phyloP scores from a whole-genome alignment of 2,113 vertebrate genomes.

The Rattus norvegicus region DNA sequence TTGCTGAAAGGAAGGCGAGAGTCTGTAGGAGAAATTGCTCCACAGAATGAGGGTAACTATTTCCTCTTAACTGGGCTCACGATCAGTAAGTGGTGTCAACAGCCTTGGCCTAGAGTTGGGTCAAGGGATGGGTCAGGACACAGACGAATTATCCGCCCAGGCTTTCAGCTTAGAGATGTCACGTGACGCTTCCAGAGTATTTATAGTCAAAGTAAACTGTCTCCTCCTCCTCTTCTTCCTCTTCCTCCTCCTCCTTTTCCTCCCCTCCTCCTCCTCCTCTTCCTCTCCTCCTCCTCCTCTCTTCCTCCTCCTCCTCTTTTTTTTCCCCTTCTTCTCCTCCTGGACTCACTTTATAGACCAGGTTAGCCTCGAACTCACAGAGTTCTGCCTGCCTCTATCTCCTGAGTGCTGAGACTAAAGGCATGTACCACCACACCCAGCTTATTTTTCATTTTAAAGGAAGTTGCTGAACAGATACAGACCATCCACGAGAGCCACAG shows the following conservation, averaged over 20 bases:
- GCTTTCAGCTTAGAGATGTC: not conserved
- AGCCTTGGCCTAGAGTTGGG: not conserved
- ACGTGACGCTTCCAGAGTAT: not conserved
- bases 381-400: too few relatives aligned
- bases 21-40: not conserved
- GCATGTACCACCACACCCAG: too few relatives aligned
- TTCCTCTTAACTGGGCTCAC: slow-evolving; percentile 1
- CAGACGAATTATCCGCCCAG: not conserved
- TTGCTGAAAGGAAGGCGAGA: not conserved
- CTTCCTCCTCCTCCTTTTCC: too few relatives aligned
- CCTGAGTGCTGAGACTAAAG: too few relatives aligned
- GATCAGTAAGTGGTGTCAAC: slow-evolving; percentile 23
- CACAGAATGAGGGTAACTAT: not conserved
- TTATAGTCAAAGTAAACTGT: slow-evolving; percentile 25
- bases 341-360: too few relatives aligned
- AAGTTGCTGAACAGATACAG: not conserved
- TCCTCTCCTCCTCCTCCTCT: too few relatives aligned
- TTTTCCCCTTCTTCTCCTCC: too few relatives aligned
- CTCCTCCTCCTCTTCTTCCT: not conserved
- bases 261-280: too few relatives aligned
- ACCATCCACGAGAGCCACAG: not conserved
- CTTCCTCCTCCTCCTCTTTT: too few relatives aligned
- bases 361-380: too few relatives aligned
- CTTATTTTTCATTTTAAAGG: not conserved
- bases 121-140: slow-evolving; percentile 22